These are phyloP conservation scores for Pissodes strobi DNA, from an alignment of 1,140 invertebrate genomes.

Conservation along the genomic window DNA sequence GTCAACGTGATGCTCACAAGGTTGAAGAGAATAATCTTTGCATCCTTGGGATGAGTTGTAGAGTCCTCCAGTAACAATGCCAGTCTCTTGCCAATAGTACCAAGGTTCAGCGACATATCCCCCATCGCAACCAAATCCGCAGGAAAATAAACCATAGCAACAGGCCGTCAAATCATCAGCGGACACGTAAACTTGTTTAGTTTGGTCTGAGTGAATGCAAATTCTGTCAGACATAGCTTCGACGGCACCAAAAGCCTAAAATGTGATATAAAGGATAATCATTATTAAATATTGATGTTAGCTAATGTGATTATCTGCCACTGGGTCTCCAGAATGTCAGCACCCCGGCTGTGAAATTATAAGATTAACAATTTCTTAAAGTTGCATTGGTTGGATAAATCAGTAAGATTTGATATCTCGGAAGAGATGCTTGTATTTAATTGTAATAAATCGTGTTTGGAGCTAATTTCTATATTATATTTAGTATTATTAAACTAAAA, in stretches of 20 bases:
- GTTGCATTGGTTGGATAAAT: too few relatives aligned
- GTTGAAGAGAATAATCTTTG: conserved; percentile 61
- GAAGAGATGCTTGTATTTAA: too few relatives aligned
- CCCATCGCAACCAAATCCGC: conserved; percentile 68
- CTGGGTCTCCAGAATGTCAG: too few relatives aligned
- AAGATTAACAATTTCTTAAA: too few relatives aligned
- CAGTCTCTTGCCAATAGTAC: conserved; percentile 65
- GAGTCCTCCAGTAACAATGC: conserved; percentile 66
- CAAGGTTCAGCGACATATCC: conserved; percentile 67
- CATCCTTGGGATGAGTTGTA: conserved; percentile 57
- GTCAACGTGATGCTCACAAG: conserved; percentile 67
- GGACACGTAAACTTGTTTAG: conserved; percentile 61
- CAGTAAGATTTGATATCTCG: too few relatives aligned
- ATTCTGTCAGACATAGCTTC: conserved; percentile 72
- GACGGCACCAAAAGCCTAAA: conserved; percentile 68
- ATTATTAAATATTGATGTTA: too few relatives aligned
- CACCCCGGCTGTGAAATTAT: too few relatives aligned
- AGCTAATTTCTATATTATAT: too few relatives aligned
- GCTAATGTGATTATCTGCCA: too few relatives aligned
- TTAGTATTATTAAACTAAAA: too few relatives aligned
- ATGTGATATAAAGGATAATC: conserved; percentile 5
- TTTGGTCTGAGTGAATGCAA: conserved; percentile 67
- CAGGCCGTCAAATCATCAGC: conserved; percentile 69
- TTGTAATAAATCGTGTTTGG: too few relatives aligned
- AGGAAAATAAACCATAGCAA: conserved; percentile 57